These are phyloP conservation scores for Semibalanus balanoides DNA, from an alignment of 1,140 invertebrate species.

Conservation along the genomic window DNA sequence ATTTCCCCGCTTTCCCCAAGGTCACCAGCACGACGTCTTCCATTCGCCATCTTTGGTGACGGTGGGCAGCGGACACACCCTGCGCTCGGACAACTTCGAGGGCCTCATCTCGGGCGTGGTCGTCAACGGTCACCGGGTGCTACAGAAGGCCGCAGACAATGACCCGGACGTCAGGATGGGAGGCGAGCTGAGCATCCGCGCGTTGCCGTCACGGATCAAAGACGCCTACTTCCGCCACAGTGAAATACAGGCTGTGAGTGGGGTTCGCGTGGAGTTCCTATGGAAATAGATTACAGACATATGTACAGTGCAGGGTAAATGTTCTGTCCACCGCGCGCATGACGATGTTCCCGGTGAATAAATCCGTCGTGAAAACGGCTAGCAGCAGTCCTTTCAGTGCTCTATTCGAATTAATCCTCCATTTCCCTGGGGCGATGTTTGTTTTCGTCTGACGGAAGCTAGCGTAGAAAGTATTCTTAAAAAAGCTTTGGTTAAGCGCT, in stretches of 20 bases:
- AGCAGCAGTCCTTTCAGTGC: too few relatives aligned
- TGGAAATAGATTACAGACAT: too few relatives aligned
- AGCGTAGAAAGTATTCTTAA: too few relatives aligned
- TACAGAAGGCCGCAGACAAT: constrained; percentile 68
- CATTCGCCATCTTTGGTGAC: constrained; percentile 80
- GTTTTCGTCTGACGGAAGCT: too few relatives aligned
- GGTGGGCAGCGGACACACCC: constrained; percentile 65
- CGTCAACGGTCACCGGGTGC: constrained; percentile 64
- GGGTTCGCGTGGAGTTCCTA: too few relatives aligned
- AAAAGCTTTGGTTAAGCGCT: too few relatives aligned
- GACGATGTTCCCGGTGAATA: too few relatives aligned
- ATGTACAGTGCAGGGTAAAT: too few relatives aligned
- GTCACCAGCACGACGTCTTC: constrained; percentile 74
- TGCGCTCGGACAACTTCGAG: constrained; percentile 37
- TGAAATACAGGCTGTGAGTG: background rate
- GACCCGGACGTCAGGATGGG: constrained; percentile 55
- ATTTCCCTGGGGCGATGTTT: too few relatives aligned
- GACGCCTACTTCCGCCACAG: background rate
- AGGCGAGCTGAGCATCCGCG: constrained; percentile 24
- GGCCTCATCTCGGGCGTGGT: constrained; percentile 79
- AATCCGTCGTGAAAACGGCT: too few relatives aligned
- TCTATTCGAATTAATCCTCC: too few relatives aligned
- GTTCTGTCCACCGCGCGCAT: too few relatives aligned
- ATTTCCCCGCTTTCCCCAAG: constrained; percentile 34
- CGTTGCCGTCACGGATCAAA: constrained; percentile 14